Evolutionary conservation across 2,888 invertebrate genomes (phyloP).

Genomic region (Macrophya annulata): DNA sequence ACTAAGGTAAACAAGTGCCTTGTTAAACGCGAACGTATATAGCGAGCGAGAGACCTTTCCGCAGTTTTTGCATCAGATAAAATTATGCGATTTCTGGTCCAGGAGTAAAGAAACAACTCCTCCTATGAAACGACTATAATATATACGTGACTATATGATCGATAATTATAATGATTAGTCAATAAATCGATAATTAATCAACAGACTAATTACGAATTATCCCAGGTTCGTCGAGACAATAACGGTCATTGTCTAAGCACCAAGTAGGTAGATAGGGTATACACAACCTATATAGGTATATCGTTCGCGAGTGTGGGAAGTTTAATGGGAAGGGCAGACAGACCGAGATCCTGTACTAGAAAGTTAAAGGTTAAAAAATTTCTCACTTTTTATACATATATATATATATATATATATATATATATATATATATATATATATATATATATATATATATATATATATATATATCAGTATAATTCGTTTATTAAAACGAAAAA

Average conservation of each 20-base stretch:
- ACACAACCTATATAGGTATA: background rate
- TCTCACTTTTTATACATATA: constrained; percentile 18
- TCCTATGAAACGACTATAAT: background rate
- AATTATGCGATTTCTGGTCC: constrained; percentile 38
- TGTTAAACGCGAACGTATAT: background rate
- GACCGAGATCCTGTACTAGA: background rate
- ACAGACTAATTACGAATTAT: constrained; percentile 76
- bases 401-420: no score
- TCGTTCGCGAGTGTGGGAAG: constrained; percentile 37
- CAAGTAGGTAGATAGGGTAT: background rate
- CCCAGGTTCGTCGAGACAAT: constrained; percentile 67
- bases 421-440: no score
- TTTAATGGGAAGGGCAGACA: constrained; percentile 29
- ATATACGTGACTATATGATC: background rate
- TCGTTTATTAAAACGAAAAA: no score
- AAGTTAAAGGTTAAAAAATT: constrained; percentile 36
- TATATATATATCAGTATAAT: no score
- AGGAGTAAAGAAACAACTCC: background rate
- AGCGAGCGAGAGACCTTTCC: constrained; percentile 19
- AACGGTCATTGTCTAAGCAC: constrained; percentile 38
- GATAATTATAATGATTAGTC: constrained; percentile 76
- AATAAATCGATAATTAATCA: constrained; percentile 78
- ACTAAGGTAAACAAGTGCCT: constrained; percentile 21
- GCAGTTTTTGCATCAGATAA: constrained; percentile 24
- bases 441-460: no score